Base-by-base conservation (phyloP, 2,797 vertebrate species). In the Carduelis carduelis region DNA sequence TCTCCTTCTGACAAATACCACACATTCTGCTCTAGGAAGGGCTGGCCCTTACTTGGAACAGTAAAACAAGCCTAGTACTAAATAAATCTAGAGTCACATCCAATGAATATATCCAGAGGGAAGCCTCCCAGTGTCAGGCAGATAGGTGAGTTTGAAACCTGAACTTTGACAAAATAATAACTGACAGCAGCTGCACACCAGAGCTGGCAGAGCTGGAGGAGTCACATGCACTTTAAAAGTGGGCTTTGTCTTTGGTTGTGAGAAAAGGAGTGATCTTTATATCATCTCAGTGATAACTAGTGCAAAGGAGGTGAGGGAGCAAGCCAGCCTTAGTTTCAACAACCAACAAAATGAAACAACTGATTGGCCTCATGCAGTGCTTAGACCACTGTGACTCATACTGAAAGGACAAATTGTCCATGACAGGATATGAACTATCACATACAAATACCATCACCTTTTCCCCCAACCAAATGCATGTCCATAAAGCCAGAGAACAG, bases 201-300 rank as follows among this genome's bases (percentile, higher is more conserved):
- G 26, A 35, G 35, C 59, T 74, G 34, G 9, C 56, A 76, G 23
- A n/a, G 37, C 43, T 69, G 39, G 27, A 64, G 39, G 46, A 83
- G 28, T 39, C 55, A 44, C 0, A 0, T 6, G 18, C 39, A 24
- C 35, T 24, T 59, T 21, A 30, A 6, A 69, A 71, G 53, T 8
- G 8, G 34, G 43, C 21, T 68, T 84, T 57, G 24, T 12, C 63
- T 81, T 49, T n/a, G 20, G 24, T 26, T 72, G 50, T 57, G 34
- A 84, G 68, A 53, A 76, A 74, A 89, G 32, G 27, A 49, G 5
- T 22, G 15, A 27, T 37, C 56, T 77, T 82, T 34, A 4, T 37
- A 47, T 22, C 3, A 43, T 21, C 19, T n/a, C 47, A 44, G 37
- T 53, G 63, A 43, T 17, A 90, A 55, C 43, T 34, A 43, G 34